Evolutionary conservation across 1,140 invertebrate genomes (phyloP), one percentile per base, ranked within the genome.

Genomic region (Daktulosphaira vitifoliae): DNA sequence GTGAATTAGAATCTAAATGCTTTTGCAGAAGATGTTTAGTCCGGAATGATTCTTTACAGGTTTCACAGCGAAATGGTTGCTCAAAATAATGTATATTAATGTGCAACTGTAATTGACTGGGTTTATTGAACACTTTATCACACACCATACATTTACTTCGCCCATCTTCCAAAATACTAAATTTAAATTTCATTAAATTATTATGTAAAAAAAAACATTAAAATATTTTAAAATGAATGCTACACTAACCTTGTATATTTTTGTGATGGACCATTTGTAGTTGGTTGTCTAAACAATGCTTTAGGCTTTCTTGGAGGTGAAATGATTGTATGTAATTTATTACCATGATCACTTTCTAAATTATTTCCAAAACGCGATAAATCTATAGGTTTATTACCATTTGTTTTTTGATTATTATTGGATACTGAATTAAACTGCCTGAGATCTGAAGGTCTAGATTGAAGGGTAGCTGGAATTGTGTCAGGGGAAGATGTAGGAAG

Each of bases 81-180:
- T 96, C 93, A 77, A 97, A 87, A 71, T 93, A 95, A 76, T 98
- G 94, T 71, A 95, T 95, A 75, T 96, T 96, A 73, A 94, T 87
- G 77, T 98, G 94, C 51, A 96, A 78, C 62, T 85, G 81, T 67
- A 97, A 77, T 74, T 96, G 92, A 71, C 89, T 88, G 50, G 89
- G 86, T 76, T 92, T 91, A 54, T 83, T 86, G 76, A 97, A 97
- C 65, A 85, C 84, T 77, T 95, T 96, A 65, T 87, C 84, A 77
- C 94, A 98, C 69, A 96, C 86, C 50, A 80, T 81, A 74, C 94
- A 98, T 22, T 88, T 82, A 70, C 85, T 87, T 39, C 87, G 82
- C 0, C 88, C 88, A 73, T 92, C 89, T 70, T 88, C 86, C 67
- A 81, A 80, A 46, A 83, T 75, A 76, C 78, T 78, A 59, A 46